Percentiles rank a stretch among this genome's conserved stretches.
These are phyloP conservation scores for Caenorhabditis remanei DNA, from an alignment of 1,140 invertebrate genomes.

Conservation along the genomic window DNA sequence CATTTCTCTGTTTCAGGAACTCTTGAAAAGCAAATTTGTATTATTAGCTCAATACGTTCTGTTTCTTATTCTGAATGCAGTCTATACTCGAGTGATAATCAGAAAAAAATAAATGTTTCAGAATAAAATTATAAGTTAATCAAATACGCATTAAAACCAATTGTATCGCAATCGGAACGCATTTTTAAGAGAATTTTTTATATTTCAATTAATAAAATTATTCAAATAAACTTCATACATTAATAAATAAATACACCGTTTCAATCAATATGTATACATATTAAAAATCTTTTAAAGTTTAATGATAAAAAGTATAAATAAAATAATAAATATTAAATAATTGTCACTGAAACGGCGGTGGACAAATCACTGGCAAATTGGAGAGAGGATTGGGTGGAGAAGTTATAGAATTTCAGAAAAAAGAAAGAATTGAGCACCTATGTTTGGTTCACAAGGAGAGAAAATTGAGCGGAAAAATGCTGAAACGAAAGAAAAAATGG, in stretches of 20 bases:
- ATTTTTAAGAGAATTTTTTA: too few species aligned
- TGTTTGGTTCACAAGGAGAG: conserved; percentile 7
- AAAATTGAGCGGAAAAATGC: conserved; percentile 23
- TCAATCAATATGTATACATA: neutral
- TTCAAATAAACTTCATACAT: neutral
- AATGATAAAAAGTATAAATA: neutral
- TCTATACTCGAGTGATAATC: too few species aligned
- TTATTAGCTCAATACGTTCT: too few species aligned
- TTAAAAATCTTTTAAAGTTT: neutral
- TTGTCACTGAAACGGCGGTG: conserved; percentile 47
- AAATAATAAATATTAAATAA: neutral
- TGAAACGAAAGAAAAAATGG: neutral
- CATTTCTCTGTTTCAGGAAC: too few species aligned
- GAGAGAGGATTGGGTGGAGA: neutral
- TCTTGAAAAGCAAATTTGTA: too few species aligned
- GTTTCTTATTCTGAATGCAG: too few species aligned
- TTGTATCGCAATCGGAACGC: too few species aligned
- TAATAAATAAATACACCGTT: conserved; percentile 36
- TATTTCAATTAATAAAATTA: too few species aligned
- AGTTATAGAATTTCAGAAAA: too few species aligned
- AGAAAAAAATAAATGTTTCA: too few species aligned
- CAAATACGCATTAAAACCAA: too few species aligned
- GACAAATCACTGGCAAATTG: conserved; percentile 47
- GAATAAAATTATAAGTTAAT: too few species aligned
- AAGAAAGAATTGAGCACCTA: conserved; percentile 42